Base-by-base conservation (phyloP, 1,140 invertebrate species). In the Oncopodura yosiiana region DNA sequence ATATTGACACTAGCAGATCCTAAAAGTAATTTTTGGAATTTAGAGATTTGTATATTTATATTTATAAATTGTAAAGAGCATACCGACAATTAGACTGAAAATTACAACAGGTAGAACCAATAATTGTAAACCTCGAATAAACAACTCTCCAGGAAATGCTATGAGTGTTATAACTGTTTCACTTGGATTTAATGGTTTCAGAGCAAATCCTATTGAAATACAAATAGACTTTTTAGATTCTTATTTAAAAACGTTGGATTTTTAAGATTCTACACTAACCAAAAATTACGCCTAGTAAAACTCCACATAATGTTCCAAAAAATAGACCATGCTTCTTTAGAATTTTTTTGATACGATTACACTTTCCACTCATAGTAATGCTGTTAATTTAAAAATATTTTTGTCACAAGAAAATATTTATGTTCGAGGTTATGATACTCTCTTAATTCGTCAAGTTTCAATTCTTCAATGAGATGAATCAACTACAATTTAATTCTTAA, bases 101-200 rank as follows among this genome's bases (percentile, higher is more conserved):
- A 94, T 86, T 49, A 91, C 84, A 58, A 91, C 71, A 11, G 87
- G 88, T 49, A 92, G 70, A 65, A 91, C 90, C 80, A 91, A 85
- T 44, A 91, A 73, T 70, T 90, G 87, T 6, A 90, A 71, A 27
- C 88, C 73, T 64, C 88, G 78, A 83, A 92, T 88, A 67, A 91
- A 92, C 9, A 92, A 73, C 66, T 92, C 88, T 45, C 88, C 87
- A 16, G 87, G 87, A 71, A 91, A 91, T 4, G 84, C 86, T 52
- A 94, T 83, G 56, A 93, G 74, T 72, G 85, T 78, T 11, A 30
- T n/a, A 14, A 81, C 77, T 65, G 86, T 82, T 39, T 78, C 76
- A 53, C 80, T 79, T 21, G 86, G 76, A 48, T 79, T 69, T 34
- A 81, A 70, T 11, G 79, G 76, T 61, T 85, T 77, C 44, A 90